Percentiles rank a stretch among this genome's conserved stretches.
Evolutionary conservation across 1,140 invertebrate species (phyloP).

Genomic region (Saccostrea glomerata): DNA sequence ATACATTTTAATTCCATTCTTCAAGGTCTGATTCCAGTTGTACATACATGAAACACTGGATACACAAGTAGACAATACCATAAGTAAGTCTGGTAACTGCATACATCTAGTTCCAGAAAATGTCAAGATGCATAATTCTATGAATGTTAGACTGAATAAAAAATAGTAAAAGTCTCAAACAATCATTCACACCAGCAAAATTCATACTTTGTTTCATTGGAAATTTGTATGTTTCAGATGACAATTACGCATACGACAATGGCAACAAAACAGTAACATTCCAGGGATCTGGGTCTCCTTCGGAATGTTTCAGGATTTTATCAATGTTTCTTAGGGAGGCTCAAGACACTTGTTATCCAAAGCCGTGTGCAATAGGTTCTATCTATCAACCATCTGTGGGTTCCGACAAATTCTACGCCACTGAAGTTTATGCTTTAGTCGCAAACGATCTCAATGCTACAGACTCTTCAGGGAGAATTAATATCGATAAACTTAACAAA

Average conservation of each 20-base stretch:
- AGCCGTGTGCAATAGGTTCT: conserved; percentile 73
- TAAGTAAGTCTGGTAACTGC: too few species aligned
- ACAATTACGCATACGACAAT: neutral
- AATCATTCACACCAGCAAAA: too few species aligned
- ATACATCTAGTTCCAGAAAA: too few species aligned
- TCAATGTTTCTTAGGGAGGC: conserved; percentile 62
- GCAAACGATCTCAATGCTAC: conserved; percentile 62
- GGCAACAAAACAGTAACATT: conserved; percentile 40
- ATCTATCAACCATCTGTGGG: conserved; percentile 72
- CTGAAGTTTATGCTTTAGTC: conserved; percentile 68
- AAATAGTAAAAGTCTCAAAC: neutral
- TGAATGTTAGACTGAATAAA: neutral
- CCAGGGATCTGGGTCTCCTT: conserved; percentile 63
- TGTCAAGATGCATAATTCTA: neutral
- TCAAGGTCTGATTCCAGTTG: too few species aligned
- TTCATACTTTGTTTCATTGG: too few species aligned
- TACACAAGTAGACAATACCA: too few species aligned
- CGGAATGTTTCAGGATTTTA: conserved; percentile 67
- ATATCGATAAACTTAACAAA: conserved; percentile 61
- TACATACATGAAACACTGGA: too few species aligned
- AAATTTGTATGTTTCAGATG: neutral
- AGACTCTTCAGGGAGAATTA: conserved; percentile 56
- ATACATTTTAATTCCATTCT: too few species aligned
- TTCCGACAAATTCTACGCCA: conserved; percentile 69
- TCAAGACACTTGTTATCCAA: conserved; percentile 68